Percentiles rank a stretch among this genome's conserved stretches.
Conservation (phyloP, 2,113 vertebrate genomes). For the Serilophus lunatus region DNA sequence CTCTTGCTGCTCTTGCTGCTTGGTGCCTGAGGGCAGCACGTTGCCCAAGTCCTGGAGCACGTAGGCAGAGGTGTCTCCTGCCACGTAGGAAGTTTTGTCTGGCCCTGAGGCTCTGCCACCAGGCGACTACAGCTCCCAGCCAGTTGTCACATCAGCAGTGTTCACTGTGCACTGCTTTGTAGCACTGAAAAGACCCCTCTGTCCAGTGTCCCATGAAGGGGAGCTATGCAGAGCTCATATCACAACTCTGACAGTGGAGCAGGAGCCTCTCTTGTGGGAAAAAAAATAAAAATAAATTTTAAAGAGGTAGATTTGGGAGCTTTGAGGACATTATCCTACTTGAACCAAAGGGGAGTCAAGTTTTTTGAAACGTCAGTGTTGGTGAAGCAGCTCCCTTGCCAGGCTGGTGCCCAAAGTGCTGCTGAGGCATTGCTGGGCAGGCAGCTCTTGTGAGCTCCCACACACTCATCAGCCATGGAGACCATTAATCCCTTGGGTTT, state of each 20-base stretch:
- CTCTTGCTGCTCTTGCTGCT: neutral
- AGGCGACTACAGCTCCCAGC: neutral
- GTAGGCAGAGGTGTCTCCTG: neutral
- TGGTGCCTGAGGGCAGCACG: neutral
- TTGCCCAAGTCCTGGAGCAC: neutral
- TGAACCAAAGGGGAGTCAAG: neutral
- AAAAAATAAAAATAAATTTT: neutral
- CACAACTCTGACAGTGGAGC: fast-evolving
- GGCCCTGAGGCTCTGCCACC: neutral
- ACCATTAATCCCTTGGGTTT: neutral
- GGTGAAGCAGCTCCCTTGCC: neutral
- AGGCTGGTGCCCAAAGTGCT: neutral
- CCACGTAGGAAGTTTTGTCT: neutral
- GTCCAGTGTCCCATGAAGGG: neutral
- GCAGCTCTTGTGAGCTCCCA: neutral
- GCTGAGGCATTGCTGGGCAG: neutral
- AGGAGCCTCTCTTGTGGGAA: neutral
- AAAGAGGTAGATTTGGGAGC: neutral
- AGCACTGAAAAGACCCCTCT: neutral
- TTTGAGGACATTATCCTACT: neutral
- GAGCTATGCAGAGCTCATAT: fast-evolving
- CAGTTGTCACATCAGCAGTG: neutral
- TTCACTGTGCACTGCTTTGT: neutral
- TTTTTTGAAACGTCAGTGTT: fast-evolving
- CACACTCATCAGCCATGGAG: neutral